phyloP scores from a whole-genome alignment of 2,888 invertebrate species.

The Lasioglossum pauxillum region DNA sequence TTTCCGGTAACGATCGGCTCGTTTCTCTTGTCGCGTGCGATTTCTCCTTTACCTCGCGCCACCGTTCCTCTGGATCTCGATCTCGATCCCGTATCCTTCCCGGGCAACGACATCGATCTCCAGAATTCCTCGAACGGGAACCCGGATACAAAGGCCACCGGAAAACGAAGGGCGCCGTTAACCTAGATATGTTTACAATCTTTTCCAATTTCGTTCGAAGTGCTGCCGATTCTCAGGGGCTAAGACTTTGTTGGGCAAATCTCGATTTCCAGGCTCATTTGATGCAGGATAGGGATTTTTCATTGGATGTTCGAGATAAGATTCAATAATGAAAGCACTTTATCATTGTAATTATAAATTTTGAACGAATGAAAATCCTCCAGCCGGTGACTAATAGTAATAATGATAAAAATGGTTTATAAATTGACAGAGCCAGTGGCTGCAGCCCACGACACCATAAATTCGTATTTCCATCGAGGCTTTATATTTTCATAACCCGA shows the following conservation, averaged over 20 bases:
- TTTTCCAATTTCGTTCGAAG: neutral
- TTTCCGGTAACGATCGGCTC: constrained; percentile 53
- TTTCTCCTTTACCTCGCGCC: neutral
- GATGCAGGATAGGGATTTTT: no score
- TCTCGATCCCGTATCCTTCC: neutral
- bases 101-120: neutral
- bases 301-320: neutral
- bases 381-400: neutral
- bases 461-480: neutral
- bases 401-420: neutral
- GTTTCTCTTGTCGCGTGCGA: constrained; percentile 47
- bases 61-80: neutral
- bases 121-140: neutral
- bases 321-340: neutral
- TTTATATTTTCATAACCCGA: neutral
- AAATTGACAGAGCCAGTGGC: neutral
- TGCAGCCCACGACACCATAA: neutral
- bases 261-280: neutral
- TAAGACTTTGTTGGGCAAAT: neutral
- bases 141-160: neutral
- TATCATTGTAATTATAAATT: no score
- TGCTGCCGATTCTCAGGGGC: neutral
- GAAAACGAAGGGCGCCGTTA: neutral
- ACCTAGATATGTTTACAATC: constrained; percentile 1
- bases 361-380: neutral